phyloP scores from a whole-genome alignment of 1,140 invertebrate species.

The Formica selysi region DNA sequence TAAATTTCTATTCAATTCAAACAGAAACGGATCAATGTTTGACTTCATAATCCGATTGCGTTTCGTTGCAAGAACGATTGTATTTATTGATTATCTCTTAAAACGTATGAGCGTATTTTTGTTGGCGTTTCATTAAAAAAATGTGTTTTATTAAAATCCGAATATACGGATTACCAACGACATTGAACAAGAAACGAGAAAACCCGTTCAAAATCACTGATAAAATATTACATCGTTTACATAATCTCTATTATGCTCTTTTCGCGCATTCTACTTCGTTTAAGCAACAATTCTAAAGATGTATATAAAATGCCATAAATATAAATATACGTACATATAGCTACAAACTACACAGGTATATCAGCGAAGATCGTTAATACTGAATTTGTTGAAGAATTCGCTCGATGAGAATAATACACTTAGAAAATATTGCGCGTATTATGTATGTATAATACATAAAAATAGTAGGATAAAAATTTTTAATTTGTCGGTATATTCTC shows the following conservation, averaged over 20 bases:
- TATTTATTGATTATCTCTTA: conserved; percentile 5
- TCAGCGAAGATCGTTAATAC: conserved; percentile 54
- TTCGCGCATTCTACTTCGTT: background rate
- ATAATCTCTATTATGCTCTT: background rate
- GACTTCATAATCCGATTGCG: background rate
- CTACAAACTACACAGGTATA: conserved; percentile 36
- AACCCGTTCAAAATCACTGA: background rate
- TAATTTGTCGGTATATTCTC: conserved; percentile 78
- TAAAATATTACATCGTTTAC: background rate
- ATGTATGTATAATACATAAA: conserved; percentile 21
- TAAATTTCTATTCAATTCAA: conserved; percentile 24
- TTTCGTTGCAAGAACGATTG: conserved; percentile 2
- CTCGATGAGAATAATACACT: conserved; percentile 19
- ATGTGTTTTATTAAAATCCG: conserved; percentile 9
- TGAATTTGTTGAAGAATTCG: conserved; percentile 35
- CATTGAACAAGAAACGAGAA: conserved; percentile 8
- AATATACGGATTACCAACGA: background rate
- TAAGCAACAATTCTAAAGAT: conserved; percentile 27
- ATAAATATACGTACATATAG: conserved; percentile 39
- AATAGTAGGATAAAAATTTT: conserved; percentile 35
- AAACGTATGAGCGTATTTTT: conserved; percentile 9
- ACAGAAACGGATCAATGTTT: background rate
- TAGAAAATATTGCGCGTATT: background rate
- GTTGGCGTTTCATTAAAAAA: conserved; percentile 4
- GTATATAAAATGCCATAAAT: conserved; percentile 54